These are phyloP conservation scores for Ormia ochracea DNA, from an alignment of 2,888 invertebrate genomes.

Conservation along the genomic window DNA sequence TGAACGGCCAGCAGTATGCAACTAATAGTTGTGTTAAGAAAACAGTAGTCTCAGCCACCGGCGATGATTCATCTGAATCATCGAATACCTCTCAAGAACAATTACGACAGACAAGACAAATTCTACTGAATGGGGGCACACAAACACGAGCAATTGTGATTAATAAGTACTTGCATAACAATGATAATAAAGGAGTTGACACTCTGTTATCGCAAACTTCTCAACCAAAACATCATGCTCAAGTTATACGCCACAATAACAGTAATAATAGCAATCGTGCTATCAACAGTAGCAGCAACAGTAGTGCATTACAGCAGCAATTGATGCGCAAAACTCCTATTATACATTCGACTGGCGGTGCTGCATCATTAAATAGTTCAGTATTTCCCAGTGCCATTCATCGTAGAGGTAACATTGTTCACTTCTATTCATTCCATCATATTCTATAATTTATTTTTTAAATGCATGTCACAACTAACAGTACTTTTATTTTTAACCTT, in stretches of 20 bases:
- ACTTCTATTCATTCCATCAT: background rate
- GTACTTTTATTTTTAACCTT: no score
- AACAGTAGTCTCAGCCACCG: slow-evolving; percentile 70
- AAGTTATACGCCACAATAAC: slow-evolving; percentile 66
- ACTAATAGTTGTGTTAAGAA: slow-evolving; percentile 64
- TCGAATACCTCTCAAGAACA: slow-evolving; percentile 70
- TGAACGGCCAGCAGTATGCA: slow-evolving; percentile 66
- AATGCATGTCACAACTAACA: background rate
- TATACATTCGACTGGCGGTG: slow-evolving; percentile 71
- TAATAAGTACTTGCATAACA: slow-evolving; percentile 74
- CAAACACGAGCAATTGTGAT: slow-evolving; percentile 74
- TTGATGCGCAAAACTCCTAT: slow-evolving; percentile 73
- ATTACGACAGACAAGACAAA: slow-evolving; percentile 65
- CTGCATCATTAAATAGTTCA: slow-evolving; percentile 66
- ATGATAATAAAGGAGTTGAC: slow-evolving; percentile 68
- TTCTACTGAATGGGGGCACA: slow-evolving; percentile 67
- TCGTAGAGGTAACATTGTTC: slow-evolving; percentile 68
- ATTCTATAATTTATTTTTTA: no score
- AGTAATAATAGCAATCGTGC: slow-evolving; percentile 40
- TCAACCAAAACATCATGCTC: slow-evolving; percentile 64
- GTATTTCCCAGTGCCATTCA: slow-evolving; percentile 71
- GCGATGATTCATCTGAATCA: slow-evolving; percentile 74
- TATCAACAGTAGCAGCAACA: slow-evolving; percentile 56
- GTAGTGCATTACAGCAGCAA: slow-evolving; percentile 68
- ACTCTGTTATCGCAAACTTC: slow-evolving; percentile 51